These are phyloP conservation scores for Syngnathus floridae DNA, from an alignment of 2,113 vertebrate genomes.

Conservation along the genomic window DNA sequence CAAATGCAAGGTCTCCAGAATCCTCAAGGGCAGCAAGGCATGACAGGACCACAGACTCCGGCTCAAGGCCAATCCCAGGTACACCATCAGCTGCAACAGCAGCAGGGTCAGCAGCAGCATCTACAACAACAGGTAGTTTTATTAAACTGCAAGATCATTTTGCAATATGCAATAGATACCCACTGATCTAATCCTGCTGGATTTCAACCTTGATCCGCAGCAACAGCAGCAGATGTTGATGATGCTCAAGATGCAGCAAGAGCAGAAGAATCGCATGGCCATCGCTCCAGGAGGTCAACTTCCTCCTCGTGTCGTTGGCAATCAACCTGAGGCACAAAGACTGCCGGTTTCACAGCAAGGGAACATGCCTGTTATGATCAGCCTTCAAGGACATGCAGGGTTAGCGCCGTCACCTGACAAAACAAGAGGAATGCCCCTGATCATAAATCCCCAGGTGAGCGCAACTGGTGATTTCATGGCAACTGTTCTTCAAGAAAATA, in stretches of 20 bases:
- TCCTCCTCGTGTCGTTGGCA: constrained; percentile 75
- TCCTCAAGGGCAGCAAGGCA: constrained; percentile 78
- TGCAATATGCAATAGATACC: neutral
- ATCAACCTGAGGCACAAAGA: constrained; percentile 79
- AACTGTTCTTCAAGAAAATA: neutral
- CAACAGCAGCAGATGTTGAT: constrained; percentile 92
- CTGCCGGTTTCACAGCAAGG: constrained; percentile 82
- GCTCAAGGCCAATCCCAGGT: constrained; percentile 73
- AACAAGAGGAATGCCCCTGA: constrained; percentile 80
- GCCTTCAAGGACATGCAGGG: constrained; percentile 81
- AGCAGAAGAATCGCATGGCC: constrained; percentile 81
- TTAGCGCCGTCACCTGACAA: constrained; percentile 92
- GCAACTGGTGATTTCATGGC: neutral
- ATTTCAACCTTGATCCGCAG: constrained; percentile 39
- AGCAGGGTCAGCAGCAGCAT: constrained; percentile 73
- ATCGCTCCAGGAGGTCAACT: constrained; percentile 80
- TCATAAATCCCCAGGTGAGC: constrained; percentile 75
- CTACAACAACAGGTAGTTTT: constrained; percentile 69
- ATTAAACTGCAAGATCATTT: constrained; percentile 25
- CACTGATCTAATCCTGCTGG: neutral
- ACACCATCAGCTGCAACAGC: constrained; percentile 79
- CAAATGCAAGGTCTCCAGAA: constrained; percentile 70
- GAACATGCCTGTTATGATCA: constrained; percentile 89
- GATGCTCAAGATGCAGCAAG: constrained; percentile 95
- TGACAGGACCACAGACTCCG: constrained; percentile 65